phyloP scores from a whole-genome alignment of 2,888 invertebrate genomes.

The Bugula neritina region DNA sequence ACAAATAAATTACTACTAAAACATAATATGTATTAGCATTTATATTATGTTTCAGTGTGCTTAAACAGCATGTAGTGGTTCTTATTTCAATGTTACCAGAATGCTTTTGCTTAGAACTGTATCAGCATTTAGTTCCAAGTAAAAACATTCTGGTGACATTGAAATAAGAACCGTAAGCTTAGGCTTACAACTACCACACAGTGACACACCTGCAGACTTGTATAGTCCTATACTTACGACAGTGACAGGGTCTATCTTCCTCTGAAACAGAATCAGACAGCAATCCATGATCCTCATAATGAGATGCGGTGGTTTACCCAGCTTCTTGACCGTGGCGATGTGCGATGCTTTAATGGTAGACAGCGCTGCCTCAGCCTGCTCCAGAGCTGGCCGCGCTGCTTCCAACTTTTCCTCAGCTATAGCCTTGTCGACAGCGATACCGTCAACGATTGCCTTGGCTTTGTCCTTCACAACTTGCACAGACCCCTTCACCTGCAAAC shows the following conservation, averaged over 20 bases:
- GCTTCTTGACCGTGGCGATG: conserved; percentile 51
- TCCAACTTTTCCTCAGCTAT: conserved; percentile 46
- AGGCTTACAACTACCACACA: no score
- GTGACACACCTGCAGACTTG: no score
- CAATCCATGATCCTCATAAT: conserved; percentile 54
- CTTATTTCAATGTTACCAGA: no score
- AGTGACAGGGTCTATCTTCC: conserved; percentile 41
- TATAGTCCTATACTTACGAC: conserved; percentile 3
- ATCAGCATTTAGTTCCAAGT: no score
- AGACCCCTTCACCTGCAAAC: conserved; percentile 39
- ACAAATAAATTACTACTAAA: no score
- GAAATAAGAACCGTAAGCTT: no score
- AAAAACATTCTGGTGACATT: no score
- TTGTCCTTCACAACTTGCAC: conserved; percentile 51
- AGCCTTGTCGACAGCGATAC: conserved; percentile 45
- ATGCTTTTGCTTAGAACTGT: no score
- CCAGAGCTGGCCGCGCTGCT: conserved; percentile 49
- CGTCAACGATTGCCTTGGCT: conserved; percentile 48
- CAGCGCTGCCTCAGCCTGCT: conserved; percentile 49
- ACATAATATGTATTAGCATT: no score
- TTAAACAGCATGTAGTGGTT: no score
- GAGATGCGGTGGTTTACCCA: conserved; percentile 52
- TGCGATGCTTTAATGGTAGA: conserved; percentile 55
- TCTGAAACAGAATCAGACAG: conserved; percentile 48
- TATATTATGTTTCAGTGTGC: no score